Conservation (phyloP, 2,113 vertebrate species). For the Campylorhamphus procurvoides region DNA sequence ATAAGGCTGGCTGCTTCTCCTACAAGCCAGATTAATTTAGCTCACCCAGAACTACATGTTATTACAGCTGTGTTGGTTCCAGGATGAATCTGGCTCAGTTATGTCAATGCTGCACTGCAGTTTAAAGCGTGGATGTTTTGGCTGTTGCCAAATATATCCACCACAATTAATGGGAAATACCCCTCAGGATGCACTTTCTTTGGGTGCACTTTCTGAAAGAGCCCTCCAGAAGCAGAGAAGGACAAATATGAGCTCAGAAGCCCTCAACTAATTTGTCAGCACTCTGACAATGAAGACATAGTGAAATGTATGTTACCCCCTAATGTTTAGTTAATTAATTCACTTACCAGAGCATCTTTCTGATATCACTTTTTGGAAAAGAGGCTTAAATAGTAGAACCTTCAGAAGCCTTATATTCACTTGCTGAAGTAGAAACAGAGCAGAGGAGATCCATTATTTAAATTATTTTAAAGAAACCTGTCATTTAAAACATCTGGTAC, state of each 20-base stretch:
- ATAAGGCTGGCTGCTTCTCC: not conserved
- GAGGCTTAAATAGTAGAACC: not conserved
- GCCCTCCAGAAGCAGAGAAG: not conserved
- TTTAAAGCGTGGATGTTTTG: not conserved
- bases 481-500: not conserved
- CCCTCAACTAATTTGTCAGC: not conserved
- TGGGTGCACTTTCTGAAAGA: not conserved
- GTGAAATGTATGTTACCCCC: not conserved
- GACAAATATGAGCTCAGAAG: not conserved
- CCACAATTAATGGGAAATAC: not conserved
- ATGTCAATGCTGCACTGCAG: not conserved
- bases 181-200: not conserved
- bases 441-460: not conserved
- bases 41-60: not conserved
- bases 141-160: not conserved
- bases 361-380: not conserved
- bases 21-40: not conserved
- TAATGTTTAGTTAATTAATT: not conserved
- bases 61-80: not conserved
- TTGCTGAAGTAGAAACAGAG: not conserved
- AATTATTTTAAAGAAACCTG: not conserved
- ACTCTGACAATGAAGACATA: not conserved
- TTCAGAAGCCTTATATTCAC: not conserved
- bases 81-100: not conserved
- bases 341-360: not conserved